Base-by-base conservation (phyloP, 2,113 vertebrate genomes). In the Varanus komodoensis region DNA sequence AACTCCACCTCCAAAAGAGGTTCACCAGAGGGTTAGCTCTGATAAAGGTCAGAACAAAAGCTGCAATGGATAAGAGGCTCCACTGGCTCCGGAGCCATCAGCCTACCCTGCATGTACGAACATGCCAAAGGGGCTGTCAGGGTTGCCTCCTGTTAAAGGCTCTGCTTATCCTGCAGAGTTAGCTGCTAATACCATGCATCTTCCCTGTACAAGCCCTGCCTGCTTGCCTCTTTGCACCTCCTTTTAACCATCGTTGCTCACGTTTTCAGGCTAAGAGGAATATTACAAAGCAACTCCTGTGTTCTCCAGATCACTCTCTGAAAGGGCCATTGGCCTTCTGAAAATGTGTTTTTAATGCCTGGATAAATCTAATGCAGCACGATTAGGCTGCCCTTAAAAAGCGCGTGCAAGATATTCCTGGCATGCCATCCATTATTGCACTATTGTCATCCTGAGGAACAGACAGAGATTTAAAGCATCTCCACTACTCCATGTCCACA, bases 321-420 rank as follows among this genome's bases (percentile, higher is more conserved):
- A 85, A 81, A 86, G 67, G 64, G 38, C 15, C 64, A 86, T 23
- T 80, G 52, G 84, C 75, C 48, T 17, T 67, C 81, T 80, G 84
- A 48, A 86, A 86, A 86, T 86, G 84, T 64, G 89, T 50, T 86
- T 86, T 86, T 90, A 81, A 90, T 90, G 77, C 84, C 52, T 71
- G 80, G 32, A 81, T 90, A 81, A 90, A 81, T 86, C 84, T 74
- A 71, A 57, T 67, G 25, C 77, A 73, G 67, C 50, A 48, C 81
- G 77, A 86, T 81, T 68, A 71, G 69, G 73, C 73, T 54, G 81
- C 85, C 81, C 71, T 77, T 48, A 75, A 48, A n/a, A n/a, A 79
- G 73, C 0, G 57, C 8, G 19, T 38, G 32, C 5, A 25, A 50
- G 32, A 54, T 50, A n/a, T 84, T 87, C 78, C 74, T 84, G 57